Percentiles rank a stretch among this genome's conserved stretches.
Conservation (phyloP, 2,113 vertebrate species). For the Callaeas wilsoni region DNA sequence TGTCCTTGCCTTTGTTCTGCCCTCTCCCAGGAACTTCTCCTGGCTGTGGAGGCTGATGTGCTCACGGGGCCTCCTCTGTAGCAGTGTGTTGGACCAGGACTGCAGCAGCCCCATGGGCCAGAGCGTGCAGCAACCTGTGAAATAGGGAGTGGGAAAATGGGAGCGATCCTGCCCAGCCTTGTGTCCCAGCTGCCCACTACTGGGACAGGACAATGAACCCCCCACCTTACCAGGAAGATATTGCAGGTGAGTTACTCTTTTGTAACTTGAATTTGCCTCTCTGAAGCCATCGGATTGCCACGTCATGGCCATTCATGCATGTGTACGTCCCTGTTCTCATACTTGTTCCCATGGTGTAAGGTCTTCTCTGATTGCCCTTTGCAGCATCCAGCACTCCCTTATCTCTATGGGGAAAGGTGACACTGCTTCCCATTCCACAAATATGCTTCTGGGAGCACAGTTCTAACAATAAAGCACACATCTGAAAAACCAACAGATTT, state of each 20-base stretch:
- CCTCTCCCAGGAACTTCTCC: neutral
- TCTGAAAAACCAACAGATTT: neutral
- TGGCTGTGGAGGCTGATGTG: neutral
- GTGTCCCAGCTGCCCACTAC: neutral
- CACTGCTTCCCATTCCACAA: neutral
- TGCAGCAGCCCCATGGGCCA: accelerated
- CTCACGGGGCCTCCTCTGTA: neutral
- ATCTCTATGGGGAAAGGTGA: neutral
- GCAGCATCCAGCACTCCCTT: neutral
- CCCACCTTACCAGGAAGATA: neutral
- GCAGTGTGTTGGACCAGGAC: neutral
- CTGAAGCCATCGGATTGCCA: neutral
- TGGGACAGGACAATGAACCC: neutral
- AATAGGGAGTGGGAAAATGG: neutral
- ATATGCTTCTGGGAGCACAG: neutral
- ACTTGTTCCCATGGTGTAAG: neutral
- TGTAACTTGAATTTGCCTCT: neutral
- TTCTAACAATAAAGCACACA: neutral
- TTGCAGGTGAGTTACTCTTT: neutral
- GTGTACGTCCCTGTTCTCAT: neutral
- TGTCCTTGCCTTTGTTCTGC: neutral
- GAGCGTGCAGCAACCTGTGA: neutral
- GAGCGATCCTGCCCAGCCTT: neutral
- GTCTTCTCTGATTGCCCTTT: neutral
- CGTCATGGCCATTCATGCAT: neutral